phyloP scores from a whole-genome alignment of 2,888 invertebrate genomes.

The Agapostemon virescens region DNA sequence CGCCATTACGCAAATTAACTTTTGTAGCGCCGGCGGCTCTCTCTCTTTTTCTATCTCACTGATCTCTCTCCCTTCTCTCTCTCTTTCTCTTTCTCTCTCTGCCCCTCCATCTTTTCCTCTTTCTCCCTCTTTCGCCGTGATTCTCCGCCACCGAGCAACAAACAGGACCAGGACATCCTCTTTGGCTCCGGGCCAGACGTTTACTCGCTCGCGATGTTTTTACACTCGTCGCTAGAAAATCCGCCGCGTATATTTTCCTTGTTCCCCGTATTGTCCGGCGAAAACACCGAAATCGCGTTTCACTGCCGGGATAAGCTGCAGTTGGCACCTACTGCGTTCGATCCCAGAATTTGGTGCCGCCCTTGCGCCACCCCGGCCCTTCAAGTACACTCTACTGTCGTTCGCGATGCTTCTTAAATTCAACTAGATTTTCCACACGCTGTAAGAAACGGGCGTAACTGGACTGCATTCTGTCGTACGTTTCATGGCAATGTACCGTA shows the following conservation, averaged over 20 bases:
- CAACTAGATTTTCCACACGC: constrained; percentile 12
- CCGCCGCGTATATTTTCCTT: constrained; percentile 52
- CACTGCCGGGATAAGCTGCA: constrained; percentile 21
- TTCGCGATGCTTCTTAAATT: background rate
- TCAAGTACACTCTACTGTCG: background rate
- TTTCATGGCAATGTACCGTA: background rate
- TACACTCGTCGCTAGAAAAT: constrained; percentile 51
- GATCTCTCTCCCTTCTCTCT: background rate
- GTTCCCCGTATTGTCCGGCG: constrained; percentile 35
- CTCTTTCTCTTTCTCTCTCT: background rate
- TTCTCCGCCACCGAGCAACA: constrained; percentile 23
- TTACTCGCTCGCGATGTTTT: constrained; percentile 61
- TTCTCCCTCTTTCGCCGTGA: constrained; percentile 35
- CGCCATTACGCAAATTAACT: constrained; percentile 79
- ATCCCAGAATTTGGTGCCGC: constrained; percentile 5
- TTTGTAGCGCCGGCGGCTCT: constrained; percentile 69
- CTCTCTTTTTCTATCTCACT: constrained; percentile 41
- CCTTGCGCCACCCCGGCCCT: background rate
- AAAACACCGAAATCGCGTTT: constrained; percentile 42
- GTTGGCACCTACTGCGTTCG: constrained; percentile 26
- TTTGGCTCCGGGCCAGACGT: constrained; percentile 59
- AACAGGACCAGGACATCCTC: constrained; percentile 34
- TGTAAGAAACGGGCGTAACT: constrained; percentile 2
- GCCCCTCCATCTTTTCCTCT: background rate
- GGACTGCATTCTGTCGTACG: background rate